These are phyloP conservation scores for Chaetodon trifascialis DNA, from an alignment of 2,113 vertebrate genomes.

Conservation along the genomic window DNA sequence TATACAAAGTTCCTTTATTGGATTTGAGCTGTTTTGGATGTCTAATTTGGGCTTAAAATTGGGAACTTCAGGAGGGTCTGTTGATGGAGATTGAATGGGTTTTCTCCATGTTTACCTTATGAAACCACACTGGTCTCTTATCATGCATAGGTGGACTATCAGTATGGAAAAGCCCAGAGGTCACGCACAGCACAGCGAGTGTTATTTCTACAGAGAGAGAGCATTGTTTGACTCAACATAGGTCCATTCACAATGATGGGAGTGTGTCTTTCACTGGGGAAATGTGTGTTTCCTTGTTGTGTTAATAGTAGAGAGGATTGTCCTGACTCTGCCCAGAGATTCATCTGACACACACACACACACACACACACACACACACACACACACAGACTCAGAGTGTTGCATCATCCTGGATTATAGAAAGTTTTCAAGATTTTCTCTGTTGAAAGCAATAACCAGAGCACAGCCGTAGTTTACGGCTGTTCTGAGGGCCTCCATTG, in stretches of 20 bases:
- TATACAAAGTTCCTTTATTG: slow-evolving; percentile 72
- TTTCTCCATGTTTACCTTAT: slow-evolving; percentile 70
- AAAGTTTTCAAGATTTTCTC: slow-evolving; percentile 52
- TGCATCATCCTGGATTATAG: slow-evolving; percentile 70
- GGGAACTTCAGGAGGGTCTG: slow-evolving; percentile 48
- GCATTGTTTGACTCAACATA: slow-evolving; percentile 64
- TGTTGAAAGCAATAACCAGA: slow-evolving; percentile 70
- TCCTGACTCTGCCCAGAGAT: slow-evolving; percentile 29
- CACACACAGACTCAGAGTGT: slow-evolving; percentile 47
- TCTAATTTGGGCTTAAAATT: slow-evolving; percentile 68
- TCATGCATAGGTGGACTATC: slow-evolving; percentile 56
- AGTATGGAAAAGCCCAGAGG: slow-evolving; percentile 43
- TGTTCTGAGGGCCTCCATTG: slow-evolving; percentile 52
- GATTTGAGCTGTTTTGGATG: slow-evolving; percentile 70
- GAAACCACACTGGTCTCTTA: slow-evolving; percentile 68
- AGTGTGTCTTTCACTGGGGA: slow-evolving; percentile 47
- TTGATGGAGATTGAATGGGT: slow-evolving; percentile 63
- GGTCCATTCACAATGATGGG: slow-evolving; percentile 51
- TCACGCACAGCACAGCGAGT: slow-evolving; percentile 58
- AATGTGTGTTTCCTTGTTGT: slow-evolving; percentile 64
- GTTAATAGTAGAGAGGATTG: slow-evolving; percentile 42
- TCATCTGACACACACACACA: slow-evolving; percentile 41
- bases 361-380: slow-evolving; percentile 39
- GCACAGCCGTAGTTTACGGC: slow-evolving; percentile 61
- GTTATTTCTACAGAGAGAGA: slow-evolving; percentile 52